These are phyloP conservation scores for Psylliodes chrysocephalus DNA, from an alignment of 2,888 invertebrate genomes.

Conservation along the genomic window DNA sequence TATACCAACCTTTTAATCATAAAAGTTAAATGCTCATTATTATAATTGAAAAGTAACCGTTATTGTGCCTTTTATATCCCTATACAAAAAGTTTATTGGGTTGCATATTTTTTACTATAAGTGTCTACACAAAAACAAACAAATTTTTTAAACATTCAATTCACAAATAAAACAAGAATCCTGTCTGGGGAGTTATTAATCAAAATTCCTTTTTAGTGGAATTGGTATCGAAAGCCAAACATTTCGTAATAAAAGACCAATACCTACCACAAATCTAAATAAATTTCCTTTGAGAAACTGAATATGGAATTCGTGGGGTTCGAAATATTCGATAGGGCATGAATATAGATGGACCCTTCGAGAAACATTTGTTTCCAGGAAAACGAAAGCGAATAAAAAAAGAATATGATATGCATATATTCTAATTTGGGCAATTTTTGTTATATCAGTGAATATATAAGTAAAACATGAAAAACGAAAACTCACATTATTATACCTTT, in stretches of 20 bases:
- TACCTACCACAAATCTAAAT: conserved; percentile 6
- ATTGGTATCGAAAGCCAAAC: conserved; percentile 1
- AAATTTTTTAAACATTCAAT: too few relatives aligned
- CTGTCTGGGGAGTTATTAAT: not conserved
- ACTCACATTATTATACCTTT: too few relatives aligned
- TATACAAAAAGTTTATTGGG: too few relatives aligned
- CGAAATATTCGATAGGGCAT: conserved; percentile 2
- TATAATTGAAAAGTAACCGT: too few relatives aligned
- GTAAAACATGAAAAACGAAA: too few relatives aligned
- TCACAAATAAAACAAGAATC: too few relatives aligned
- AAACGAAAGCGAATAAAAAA: not conserved
- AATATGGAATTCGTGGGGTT: conserved; percentile 1
- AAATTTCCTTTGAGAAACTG: conserved; percentile 1
- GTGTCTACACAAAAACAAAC: too few relatives aligned
- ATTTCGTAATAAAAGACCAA: conserved; percentile 6
- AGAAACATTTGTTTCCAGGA: not conserved
- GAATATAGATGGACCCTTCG: not conserved
- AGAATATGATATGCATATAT: not conserved
- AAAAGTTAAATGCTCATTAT: too few relatives aligned
- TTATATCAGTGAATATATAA: not conserved
- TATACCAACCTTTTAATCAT: too few relatives aligned
- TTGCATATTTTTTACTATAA: too few relatives aligned
- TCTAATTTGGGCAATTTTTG: not conserved
- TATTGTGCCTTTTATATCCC: too few relatives aligned
- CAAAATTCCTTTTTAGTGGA: not conserved